Conservation (phyloP, 2,888 invertebrate species). For the Ischnus inquisitorius region DNA sequence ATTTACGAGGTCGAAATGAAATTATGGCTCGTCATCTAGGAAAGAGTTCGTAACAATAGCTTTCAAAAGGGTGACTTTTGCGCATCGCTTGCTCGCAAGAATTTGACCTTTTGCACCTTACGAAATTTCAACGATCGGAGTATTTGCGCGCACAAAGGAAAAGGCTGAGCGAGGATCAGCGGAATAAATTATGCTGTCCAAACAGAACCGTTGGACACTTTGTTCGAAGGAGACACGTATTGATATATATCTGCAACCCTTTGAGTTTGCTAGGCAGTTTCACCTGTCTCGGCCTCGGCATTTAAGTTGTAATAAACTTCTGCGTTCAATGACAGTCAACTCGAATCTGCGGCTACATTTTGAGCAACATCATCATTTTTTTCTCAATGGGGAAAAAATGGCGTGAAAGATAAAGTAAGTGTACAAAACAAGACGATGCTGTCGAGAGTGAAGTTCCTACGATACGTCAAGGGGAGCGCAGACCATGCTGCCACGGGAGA, state of each 20-base stretch:
- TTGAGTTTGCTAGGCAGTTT: slow-evolving; percentile 48
- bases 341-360: neutral
- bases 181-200: slow-evolving; percentile 53
- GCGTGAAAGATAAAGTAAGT: slow-evolving; percentile 38
- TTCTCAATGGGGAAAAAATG: slow-evolving; percentile 80
- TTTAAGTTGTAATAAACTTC: neutral
- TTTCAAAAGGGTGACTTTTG: slow-evolving; percentile 38
- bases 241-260: slow-evolving; percentile 36
- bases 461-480: slow-evolving; percentile 72
- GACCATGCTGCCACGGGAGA: slow-evolving; percentile 78
- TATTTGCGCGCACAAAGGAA: slow-evolving; percentile 48
- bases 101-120: slow-evolving; percentile 63
- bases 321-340: neutral
- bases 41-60: slow-evolving; percentile 29
- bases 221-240: neutral
- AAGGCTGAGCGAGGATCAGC: slow-evolving; percentile 24
- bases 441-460: slow-evolving; percentile 38
- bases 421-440: slow-evolving; percentile 12
- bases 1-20: slow-evolving; percentile 64
- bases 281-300: neutral
- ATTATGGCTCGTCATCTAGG: slow-evolving; percentile 61
- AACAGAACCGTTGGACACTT: slow-evolving; percentile 1
- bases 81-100: slow-evolving; percentile 36
- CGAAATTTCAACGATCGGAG: slow-evolving; percentile 45
- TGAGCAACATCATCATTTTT: slow-evolving; percentile 19